phyloP scores from a whole-genome alignment of 2,113 vertebrate species.

The Phaethon lepturus region DNA sequence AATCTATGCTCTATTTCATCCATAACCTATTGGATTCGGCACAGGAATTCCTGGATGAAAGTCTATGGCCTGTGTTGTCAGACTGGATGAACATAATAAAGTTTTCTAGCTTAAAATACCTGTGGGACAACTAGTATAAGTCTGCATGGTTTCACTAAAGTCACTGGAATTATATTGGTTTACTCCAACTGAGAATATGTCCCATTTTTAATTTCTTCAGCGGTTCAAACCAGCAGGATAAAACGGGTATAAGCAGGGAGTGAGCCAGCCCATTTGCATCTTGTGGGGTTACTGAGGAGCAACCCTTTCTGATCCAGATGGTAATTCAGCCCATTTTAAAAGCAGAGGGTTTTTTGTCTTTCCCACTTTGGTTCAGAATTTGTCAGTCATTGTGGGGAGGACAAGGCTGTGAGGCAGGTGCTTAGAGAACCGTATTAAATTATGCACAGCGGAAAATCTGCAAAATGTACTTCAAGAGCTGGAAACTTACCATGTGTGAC shows the following conservation, averaged over 20 bases:
- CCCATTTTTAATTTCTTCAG: neutral
- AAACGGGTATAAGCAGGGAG: neutral
- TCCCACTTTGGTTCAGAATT: neutral
- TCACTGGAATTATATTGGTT: neutral
- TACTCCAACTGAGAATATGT: neutral
- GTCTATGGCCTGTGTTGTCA: neutral
- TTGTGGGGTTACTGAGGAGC: neutral
- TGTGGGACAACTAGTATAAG: neutral
- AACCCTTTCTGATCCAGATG: neutral
- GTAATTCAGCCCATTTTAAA: neutral
- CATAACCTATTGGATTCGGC: neutral
- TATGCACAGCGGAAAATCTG: conserved; percentile 35
- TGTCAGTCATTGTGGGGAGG: neutral
- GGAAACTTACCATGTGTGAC: conserved; percentile 6
- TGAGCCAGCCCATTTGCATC: neutral
- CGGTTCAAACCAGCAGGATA: neutral
- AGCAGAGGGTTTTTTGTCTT: neutral
- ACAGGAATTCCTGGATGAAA: neutral
- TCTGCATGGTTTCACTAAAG: neutral
- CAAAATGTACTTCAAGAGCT: conserved; percentile 40
- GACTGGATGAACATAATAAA: neutral
- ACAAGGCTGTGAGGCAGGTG: conserved; percentile 24
- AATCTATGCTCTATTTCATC: neutral
- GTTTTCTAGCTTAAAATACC: neutral
- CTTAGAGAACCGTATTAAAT: neutral